phyloP scores from a whole-genome alignment of 1,140 invertebrate species.

The Danaus plexippus region DNA sequence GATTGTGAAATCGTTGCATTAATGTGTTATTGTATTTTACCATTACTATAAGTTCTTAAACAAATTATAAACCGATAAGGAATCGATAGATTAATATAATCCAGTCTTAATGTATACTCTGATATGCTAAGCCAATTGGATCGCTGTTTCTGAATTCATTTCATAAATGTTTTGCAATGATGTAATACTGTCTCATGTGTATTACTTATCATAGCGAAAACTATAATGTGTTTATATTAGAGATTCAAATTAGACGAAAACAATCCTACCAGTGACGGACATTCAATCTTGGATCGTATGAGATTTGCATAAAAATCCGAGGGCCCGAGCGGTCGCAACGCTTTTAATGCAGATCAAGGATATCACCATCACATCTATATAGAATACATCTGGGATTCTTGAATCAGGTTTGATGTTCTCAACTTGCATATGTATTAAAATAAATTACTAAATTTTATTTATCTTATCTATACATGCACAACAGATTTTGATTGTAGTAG shows the following conservation, averaged over 20 bases:
- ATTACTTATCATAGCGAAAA: slow-evolving; percentile 16
- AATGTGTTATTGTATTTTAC: too few relatives aligned
- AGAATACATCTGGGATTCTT: slow-evolving; percentile 20
- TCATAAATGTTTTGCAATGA: slow-evolving; percentile 19
- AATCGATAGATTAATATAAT: too few relatives aligned
- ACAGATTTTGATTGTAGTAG: too few relatives aligned
- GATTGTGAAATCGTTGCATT: too few relatives aligned
- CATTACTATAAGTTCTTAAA: too few relatives aligned
- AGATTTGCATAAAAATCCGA: slow-evolving; percentile 64
- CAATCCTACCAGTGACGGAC: slow-evolving; percentile 57
- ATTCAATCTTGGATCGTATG: slow-evolving; percentile 53
- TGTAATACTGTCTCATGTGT: slow-evolving; percentile 11
- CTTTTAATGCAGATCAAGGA: slow-evolving; percentile 32
- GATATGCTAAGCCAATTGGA: neutral
- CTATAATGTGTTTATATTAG: slow-evolving; percentile 48
- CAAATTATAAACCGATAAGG: too few relatives aligned
- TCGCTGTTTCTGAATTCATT: slow-evolving; percentile 12
- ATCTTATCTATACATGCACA: too few relatives aligned
- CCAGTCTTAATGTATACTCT: too few relatives aligned
- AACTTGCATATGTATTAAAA: too few relatives aligned
- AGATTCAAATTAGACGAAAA: slow-evolving; percentile 64
- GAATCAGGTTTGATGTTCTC: too few relatives aligned
- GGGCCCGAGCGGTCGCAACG: slow-evolving; percentile 30
- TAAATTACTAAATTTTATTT: too few relatives aligned
- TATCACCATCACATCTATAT: slow-evolving; percentile 41